Percentiles rank a stretch among this genome's conserved stretches.
phyloP scores from a whole-genome alignment of 2,888 invertebrate species.

The Ischnura elegans region DNA sequence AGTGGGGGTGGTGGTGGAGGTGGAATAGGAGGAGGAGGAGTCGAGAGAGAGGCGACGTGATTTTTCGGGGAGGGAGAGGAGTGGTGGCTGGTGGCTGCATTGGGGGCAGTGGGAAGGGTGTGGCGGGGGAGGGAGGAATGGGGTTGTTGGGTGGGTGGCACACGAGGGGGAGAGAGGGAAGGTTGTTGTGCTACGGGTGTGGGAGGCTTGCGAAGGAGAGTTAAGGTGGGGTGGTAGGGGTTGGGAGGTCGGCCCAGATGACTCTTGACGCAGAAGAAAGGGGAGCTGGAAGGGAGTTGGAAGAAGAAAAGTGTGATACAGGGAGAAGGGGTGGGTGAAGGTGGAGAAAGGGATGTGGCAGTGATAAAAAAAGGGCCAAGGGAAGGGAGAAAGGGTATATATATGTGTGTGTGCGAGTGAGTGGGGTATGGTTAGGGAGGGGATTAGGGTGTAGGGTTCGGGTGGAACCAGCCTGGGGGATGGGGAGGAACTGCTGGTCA shows the following conservation, averaged over 20 bases:
- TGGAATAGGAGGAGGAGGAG: background rate
- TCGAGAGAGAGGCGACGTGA: background rate
- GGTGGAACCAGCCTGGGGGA: background rate
- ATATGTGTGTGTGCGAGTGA: background rate
- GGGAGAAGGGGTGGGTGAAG: background rate
- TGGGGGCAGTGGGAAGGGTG: background rate
- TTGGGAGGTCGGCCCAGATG: slow-evolving; percentile 68
- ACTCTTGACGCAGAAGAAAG: slow-evolving; percentile 65
- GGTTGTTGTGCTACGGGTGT: background rate
- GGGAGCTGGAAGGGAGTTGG: slow-evolving; percentile 55
- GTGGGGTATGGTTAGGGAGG: background rate
- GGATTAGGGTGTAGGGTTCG: background rate
- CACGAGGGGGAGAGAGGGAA: slow-evolving; percentile 50
- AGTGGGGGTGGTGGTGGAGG: background rate
- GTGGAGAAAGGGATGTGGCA: slow-evolving; percentile 39
- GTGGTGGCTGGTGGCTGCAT: background rate
- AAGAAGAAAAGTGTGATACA: slow-evolving; percentile 23
- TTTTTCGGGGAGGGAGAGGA: too few species aligned
- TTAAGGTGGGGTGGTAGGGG: background rate
- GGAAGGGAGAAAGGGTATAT: background rate
- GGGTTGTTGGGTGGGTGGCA: background rate
- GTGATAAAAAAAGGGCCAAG: slow-evolving; percentile 29
- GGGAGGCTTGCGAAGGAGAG: background rate
- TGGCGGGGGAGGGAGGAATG: background rate
- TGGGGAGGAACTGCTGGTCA: background rate